Base-by-base conservation (phyloP, 2,888 invertebrate species). In the Chouioia cunea region DNA sequence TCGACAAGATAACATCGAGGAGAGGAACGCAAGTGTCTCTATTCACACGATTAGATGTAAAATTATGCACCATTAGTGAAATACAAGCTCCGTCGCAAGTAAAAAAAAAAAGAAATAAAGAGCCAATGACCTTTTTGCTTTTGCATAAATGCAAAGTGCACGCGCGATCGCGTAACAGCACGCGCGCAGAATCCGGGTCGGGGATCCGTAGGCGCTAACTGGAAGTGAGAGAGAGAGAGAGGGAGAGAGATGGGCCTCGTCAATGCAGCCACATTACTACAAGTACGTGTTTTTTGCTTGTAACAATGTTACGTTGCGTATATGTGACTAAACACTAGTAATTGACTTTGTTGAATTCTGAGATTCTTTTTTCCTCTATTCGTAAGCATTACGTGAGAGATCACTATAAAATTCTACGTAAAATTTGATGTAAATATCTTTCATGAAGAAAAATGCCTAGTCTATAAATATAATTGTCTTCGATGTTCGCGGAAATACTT, bases 91-190 rank as follows among this genome's bases (percentile, higher is more conserved):
- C 36, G 36, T 36, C 27, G 10, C 12, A 36, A 10, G 36, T 10
- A 36, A 36, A 36, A 36, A 36, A 36, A 10, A 36, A 12, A 12
- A 36, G 12, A 36, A 36, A 36, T 12, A 36, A 6, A 36, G 36
- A 36, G 36, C 36, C 36, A 36, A 36, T 1, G 56, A 56, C 56
- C 56, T 56, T 36, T 56, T 56, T 43, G 56, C 56, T 56, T 56
- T 56, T 43, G 43, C 36, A 22, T 36, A 60, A 60, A 60, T 60
- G 59, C 48, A 60, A 60, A 60, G 48, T 36, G 50, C 50, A 18
- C 48, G 48, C 59, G 23, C 18, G 53, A 12, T 54, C 53, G 23
- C 56, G 56, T 36, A 56, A 56, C 36, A n/a, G 36, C 36, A 36
- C 36, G 50, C 50, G 46, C 59, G 59, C n/a, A 47, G 23, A 47